Evolutionary conservation across 2,113 vertebrate genomes (phyloP).

Genomic region (Balaeniceps rex): DNA sequence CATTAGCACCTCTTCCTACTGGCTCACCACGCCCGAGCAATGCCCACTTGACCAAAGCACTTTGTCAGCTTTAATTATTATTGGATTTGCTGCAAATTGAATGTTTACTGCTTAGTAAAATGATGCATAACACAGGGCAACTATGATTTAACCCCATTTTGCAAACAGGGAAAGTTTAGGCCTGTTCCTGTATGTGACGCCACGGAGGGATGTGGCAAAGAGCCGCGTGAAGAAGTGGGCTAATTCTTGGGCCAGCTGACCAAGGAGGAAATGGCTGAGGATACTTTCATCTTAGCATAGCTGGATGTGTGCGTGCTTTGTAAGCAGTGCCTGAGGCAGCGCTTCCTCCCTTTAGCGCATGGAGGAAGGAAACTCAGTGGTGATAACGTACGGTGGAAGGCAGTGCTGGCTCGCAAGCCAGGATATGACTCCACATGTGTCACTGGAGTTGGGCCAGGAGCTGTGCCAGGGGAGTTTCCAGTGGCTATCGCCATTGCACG

Average conservation of each 20-base stretch:
- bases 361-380: background rate
- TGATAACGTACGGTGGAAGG: background rate
- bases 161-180: background rate
- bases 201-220: background rate
- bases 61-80: background rate
- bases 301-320: fast-evolving
- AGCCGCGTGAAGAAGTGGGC: background rate
- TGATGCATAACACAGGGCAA: background rate
- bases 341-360: background rate
- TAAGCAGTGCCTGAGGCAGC: background rate
- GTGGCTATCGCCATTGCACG: fast-evolving
- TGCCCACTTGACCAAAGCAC: background rate
- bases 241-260: background rate
- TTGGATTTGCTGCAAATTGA: background rate
- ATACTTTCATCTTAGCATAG: background rate
- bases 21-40: background rate
- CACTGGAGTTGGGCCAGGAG: background rate
- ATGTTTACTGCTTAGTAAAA: background rate
- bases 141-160: background rate
- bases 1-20: background rate
- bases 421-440: background rate
- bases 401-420: fast-evolving
- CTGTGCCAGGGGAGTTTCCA: background rate
- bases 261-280: background rate
- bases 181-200: background rate